Conservation (phyloP, 2,113 vertebrate genomes). For the Leptodactylus fuscus region DNA sequence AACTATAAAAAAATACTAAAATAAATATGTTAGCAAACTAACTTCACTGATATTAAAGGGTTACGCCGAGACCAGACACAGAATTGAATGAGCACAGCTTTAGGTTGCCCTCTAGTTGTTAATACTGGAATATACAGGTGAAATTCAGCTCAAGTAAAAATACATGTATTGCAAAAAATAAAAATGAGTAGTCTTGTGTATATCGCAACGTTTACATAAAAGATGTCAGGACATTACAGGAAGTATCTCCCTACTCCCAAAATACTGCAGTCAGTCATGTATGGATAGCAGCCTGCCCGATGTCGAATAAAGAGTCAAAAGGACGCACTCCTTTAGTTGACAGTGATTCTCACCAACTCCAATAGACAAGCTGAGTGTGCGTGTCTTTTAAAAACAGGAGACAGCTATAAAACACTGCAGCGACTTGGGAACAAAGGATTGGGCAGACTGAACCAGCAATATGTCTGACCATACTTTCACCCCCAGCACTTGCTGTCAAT, state of each 20-base stretch:
- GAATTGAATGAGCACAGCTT: constrained; percentile 43
- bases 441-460: no score
- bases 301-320: no score
- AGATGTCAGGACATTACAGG: neutral
- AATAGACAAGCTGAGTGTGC: no score
- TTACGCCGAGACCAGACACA: constrained; percentile 14
- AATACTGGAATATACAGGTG: neutral
- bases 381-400: no score
- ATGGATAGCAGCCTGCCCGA: no score
- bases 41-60: constrained; percentile 58
- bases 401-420: no score
- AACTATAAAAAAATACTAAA: neutral
- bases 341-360: no score
- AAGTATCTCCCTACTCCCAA: neutral
- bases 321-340: no score
- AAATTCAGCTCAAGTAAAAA: neutral
- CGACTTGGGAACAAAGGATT: no score
- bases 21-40: neutral
- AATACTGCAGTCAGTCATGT: neutral
- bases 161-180: neutral
- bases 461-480: no score
- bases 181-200: neutral
- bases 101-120: constrained; percentile 73
- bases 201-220: neutral
- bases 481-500: no score